Evolutionary conservation across 2,113 vertebrate genomes (phyloP).

Genomic region (Leptodactylus fuscus): DNA sequence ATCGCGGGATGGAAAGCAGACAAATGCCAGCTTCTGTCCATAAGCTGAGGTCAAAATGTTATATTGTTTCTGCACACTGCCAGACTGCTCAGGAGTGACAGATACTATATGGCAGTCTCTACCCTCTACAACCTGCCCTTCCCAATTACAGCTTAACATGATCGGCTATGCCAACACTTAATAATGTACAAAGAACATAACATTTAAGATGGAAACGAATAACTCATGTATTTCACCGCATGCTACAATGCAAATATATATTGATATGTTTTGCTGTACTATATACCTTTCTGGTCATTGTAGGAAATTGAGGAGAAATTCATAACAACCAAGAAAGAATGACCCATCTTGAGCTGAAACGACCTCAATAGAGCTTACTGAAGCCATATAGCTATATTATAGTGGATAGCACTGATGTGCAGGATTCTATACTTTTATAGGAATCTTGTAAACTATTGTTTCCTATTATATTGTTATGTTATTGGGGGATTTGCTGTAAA

Average conservation of each 20-base stretch:
- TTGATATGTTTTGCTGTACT: neutral
- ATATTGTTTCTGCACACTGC: constrained; percentile 23
- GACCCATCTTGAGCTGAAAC: no score
- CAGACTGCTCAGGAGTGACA: constrained; percentile 31
- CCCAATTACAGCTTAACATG: constrained; percentile 33
- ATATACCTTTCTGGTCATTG: neutral
- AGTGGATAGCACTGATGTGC: no score
- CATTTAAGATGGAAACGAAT: neutral
- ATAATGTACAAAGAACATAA: constrained; percentile 1
- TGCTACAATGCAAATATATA: neutral
- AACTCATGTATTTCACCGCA: neutral
- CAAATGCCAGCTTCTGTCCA: neutral
- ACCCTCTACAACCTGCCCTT: neutral
- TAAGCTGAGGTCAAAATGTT: constrained; percentile 32
- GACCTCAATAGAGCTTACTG: no score
- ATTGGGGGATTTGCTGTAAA: no score
- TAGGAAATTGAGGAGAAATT: no score
- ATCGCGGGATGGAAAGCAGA: constrained; percentile 40
- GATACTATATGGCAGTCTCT: constrained; percentile 19
- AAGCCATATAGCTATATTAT: no score
- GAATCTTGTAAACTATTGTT: no score
- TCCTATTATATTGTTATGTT: no score
- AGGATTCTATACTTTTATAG: no score
- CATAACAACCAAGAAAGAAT: no score
- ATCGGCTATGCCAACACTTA: neutral